These are phyloP conservation scores for Lumbricus terrestris DNA, from an alignment of 2,888 invertebrate genomes.

Conservation along the genomic window DNA sequence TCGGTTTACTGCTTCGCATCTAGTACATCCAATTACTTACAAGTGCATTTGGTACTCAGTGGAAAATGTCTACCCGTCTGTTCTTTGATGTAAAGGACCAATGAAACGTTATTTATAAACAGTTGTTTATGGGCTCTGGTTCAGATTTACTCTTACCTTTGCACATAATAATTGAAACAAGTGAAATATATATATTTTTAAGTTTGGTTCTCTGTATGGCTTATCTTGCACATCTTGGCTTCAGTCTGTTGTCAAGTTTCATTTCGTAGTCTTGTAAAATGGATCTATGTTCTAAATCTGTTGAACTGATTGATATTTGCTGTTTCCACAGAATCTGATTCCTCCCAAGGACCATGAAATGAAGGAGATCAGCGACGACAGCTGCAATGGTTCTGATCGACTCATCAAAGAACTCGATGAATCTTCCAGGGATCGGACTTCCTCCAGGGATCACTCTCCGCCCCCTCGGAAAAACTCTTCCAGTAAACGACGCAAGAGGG, in stretches of 20 bases:
- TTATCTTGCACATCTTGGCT: neutral
- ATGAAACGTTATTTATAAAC: neutral
- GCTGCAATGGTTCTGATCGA: slow-evolving; percentile 10
- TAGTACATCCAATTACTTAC: too few relatives aligned
- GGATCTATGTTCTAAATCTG: neutral
- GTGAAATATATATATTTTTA: neutral
- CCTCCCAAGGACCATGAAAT: neutral
- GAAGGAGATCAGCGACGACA: slow-evolving; percentile 17
- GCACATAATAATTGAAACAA: neutral
- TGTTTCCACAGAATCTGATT: slow-evolving; percentile 12
- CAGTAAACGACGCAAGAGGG: slow-evolving; percentile 26
- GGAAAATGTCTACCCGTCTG: too few relatives aligned
- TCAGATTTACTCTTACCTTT: neutral
- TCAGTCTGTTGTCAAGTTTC: neutral
- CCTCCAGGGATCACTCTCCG: neutral
- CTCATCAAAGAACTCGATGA: neutral
- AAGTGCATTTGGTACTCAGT: too few relatives aligned
- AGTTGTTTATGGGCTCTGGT: neutral
- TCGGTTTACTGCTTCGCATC: too few relatives aligned
- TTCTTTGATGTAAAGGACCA: neutral
- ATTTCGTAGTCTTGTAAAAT: neutral
- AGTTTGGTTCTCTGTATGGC: neutral
- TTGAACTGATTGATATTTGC: neutral
- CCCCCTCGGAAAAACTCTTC: neutral
- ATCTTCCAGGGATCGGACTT: slow-evolving; percentile 16